phyloP scores from a whole-genome alignment of 2,888 invertebrate genomes.

The Chymomyza procnemis region DNA sequence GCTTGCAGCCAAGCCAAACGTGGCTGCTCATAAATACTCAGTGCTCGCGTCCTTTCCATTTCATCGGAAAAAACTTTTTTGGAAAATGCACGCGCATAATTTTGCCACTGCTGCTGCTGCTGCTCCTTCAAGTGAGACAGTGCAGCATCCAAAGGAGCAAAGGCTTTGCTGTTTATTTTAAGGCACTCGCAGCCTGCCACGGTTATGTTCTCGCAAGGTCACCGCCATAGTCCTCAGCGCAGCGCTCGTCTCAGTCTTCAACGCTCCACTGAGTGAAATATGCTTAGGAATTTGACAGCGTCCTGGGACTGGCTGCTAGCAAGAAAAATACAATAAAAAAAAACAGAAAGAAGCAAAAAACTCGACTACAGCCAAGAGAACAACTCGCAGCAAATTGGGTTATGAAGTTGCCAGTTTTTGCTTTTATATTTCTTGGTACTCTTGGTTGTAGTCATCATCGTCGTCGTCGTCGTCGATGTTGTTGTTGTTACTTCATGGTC shows the following conservation, averaged over 20 bases:
- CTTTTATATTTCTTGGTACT: neutral
- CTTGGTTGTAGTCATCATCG: too few relatives aligned
- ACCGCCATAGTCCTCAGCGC: neutral
- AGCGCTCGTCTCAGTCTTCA: neutral
- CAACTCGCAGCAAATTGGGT: neutral
- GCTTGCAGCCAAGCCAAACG: conserved; percentile 29
- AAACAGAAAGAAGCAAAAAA: neutral
- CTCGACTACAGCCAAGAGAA: neutral
- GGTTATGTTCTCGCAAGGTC: neutral
- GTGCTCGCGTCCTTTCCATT: neutral
- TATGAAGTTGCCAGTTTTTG: neutral
- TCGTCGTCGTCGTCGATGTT: too few relatives aligned
- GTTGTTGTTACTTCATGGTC: neutral
- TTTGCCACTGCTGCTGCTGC: conserved; percentile 18
- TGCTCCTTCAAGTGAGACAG: neutral
- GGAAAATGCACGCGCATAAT: conserved; percentile 61
- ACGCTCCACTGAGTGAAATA: neutral
- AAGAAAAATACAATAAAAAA: too few relatives aligned
- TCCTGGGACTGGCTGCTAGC: neutral
- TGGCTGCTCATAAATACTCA: conserved; percentile 55
- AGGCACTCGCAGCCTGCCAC: neutral
- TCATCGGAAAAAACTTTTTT: conserved; percentile 31
- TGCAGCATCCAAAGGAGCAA: neutral
- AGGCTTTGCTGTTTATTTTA: neutral
- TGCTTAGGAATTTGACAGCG: neutral